Base-by-base conservation (phyloP, 2,888 invertebrate species). In the Romanomermis culicivorax region DNA sequence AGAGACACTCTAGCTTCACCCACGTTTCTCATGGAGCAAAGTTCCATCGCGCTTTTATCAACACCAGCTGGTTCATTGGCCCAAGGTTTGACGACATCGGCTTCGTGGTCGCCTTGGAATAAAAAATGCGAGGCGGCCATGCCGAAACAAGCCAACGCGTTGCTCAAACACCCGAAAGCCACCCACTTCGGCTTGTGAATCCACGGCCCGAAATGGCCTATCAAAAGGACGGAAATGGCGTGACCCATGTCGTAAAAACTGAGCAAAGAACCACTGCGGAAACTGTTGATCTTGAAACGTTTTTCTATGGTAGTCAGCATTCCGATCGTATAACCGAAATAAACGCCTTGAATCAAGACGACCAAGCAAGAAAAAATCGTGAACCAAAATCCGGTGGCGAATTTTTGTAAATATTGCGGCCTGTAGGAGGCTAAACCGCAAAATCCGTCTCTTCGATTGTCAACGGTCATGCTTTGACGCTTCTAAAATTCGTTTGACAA, bases 181-280 rank as follows among this genome's bases (percentile, higher is more conserved):
- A 54, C 55, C 51, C 42, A 42, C 20, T 29, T 25, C 2, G 54
- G 55, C 26, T 54, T 23, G 29, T 52, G 54, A 7, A 36, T 7
- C 11, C 25, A 14, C 7, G 29, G 4, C 4, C 54, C 54, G 29
- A 20, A 55, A 7, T 54, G 51, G 4, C 51, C 51, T 3, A 51
- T 42, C 29, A 55, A n/a, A 17, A 55, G 42, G 2, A 55, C 55
- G 11, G 53, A 55, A n/a, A 42, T 25, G 42, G 53, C 55, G 42
- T 56, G 55, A 17, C 55, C 55, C 20, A 55, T 25, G 42, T 55
- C 55, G 53, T 55, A 54, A 24, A 56, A 26, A 14, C 45, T 42
- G 29, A 56, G 29, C 25, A 56, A 36, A 3, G 48, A 27, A 2
- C 56, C 56, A 20, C 54, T 56, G 3, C 25, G 24, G 27, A 17